A percentile compares a stretch with the other conserved stretches of the same genome.
These are phyloP conservation scores for Amblyraja radiata DNA, from an alignment of 2,797 vertebrate genomes.

Conservation along the genomic window DNA sequence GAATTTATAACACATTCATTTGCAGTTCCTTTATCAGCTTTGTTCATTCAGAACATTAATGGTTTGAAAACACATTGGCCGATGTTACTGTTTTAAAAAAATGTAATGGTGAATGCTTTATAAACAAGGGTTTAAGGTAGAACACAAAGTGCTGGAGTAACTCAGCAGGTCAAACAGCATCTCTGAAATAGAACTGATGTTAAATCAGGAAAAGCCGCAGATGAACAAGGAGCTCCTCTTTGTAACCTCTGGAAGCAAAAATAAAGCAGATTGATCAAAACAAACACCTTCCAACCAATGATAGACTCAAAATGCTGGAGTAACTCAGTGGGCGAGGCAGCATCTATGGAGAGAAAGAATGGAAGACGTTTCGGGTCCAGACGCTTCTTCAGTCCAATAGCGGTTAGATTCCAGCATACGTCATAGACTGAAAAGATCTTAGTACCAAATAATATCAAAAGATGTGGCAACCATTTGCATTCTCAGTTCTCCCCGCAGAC, in stretches of 20 bases:
- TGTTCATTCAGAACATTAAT: neutral
- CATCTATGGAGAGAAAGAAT: no score
- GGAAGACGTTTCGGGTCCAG: no score
- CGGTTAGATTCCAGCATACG: neutral
- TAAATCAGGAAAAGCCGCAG: neutral
- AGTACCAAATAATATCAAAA: neutral
- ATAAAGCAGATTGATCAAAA: neutral
- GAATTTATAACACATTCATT: neutral
- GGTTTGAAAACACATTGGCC: neutral
- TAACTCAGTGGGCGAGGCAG: no score
- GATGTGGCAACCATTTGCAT: neutral
- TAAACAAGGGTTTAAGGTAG: neutral
- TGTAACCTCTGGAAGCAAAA: neutral
- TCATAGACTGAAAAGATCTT: neutral
- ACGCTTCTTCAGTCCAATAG: no score
- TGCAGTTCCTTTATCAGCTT: neutral
- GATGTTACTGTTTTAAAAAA: neutral
- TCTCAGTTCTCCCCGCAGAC: neutral
- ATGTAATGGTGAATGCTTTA: neutral
- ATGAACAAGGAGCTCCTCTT: neutral
- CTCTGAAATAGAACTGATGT: neutral
- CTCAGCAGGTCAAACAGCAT: no score
- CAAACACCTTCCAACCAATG: neutral
- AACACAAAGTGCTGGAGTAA: no score
- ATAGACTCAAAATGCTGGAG: no score